phyloP scores from a whole-genome alignment of 2,888 invertebrate species.

The Alitta virens region DNA sequence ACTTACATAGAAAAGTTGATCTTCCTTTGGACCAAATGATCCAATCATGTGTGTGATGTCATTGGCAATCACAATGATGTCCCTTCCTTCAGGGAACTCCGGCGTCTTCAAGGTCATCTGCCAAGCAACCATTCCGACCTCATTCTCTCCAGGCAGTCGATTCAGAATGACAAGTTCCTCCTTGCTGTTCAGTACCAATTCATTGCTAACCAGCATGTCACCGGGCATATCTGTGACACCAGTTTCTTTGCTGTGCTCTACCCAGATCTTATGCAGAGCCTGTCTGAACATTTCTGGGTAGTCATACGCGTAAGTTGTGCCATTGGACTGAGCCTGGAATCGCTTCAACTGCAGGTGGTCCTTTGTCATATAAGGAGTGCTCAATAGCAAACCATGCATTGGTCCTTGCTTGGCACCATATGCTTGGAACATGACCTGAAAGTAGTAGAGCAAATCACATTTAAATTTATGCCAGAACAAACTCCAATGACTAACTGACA shows the following conservation, averaged over 20 bases:
- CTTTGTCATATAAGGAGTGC: conserved; percentile 94
- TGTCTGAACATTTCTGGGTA: conserved; percentile 98
- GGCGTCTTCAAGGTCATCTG: conserved; percentile 86
- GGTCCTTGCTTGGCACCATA: conserved; percentile 83
- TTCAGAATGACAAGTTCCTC: conserved; percentile 72
- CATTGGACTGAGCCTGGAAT: conserved; percentile 79
- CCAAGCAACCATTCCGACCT: conserved; percentile 99
- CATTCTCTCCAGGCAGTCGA: conserved; percentile 90
- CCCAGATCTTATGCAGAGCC: conserved; percentile 68
- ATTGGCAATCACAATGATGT: conserved; percentile 94
- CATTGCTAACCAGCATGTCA: conserved; percentile 75
- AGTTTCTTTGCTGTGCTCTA: conserved; percentile 62
- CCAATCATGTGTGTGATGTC: conserved; percentile 93
- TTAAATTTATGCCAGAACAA: no score
- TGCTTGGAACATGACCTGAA: conserved; percentile 85
- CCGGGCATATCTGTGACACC: conserved; percentile 61
- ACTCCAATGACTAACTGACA: no score
- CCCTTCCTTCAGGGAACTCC: conserved; percentile 86
- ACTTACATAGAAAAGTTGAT: conserved; percentile 72
- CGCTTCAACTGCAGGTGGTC: conserved; percentile 95
- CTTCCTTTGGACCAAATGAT: conserved; percentile 93
- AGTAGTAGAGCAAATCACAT: no score
- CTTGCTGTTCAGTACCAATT: conserved; percentile 79
- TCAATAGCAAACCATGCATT: conserved; percentile 87
- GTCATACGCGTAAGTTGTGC: conserved; percentile 94